Evolutionary conservation across 2,797 vertebrate species (phyloP), one percentile per base, ranked within the genome.

Genomic region (Coilia nasus): DNA sequence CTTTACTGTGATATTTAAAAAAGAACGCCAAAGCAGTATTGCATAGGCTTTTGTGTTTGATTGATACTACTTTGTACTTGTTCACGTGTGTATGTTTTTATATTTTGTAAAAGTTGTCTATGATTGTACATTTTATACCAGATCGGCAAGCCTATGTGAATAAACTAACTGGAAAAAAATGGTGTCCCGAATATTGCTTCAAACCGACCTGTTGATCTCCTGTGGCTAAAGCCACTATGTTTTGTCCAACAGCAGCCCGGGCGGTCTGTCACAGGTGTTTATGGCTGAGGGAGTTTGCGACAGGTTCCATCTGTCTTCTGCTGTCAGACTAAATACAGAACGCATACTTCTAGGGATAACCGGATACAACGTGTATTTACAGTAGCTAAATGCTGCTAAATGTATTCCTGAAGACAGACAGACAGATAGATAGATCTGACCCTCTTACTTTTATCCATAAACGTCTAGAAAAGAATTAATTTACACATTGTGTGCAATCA

Each of bases 11-110:
- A 96, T 94, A 95, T 95, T 88, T 90, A 96, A 92, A 96, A 82
- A 86, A 86, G 96, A 92, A 96, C 95, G 97, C 97, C 97, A 96
- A 97, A 98, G 97, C 97, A 98, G 97, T 98, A 96, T 98, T 98
- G 96, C 95, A 92, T 87, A 94, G 94, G 90, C 87, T 88, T 90
- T 84, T 82, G 81, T 88, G 93, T 94, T 88, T 93, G 94, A 91
- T 92, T 91, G 93, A 93, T 88, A 90, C 17, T 89, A 81, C 92
- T 96, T 93, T 93, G 87, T 91, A 91, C 67, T 67, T 87, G 91
- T 93, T 89, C 90, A 88, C 92, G 84, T 92, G 89, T 95, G 89
- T 94, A 93, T 93, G 88, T 95, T 95, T 97, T 97, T 96, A 93
- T 96, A 95, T 94, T 93, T 91, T 93, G 93, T 96, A 95, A 94